phyloP scores from a whole-genome alignment of 2,113 vertebrate genomes.

The Dasypus novemcinctus region DNA sequence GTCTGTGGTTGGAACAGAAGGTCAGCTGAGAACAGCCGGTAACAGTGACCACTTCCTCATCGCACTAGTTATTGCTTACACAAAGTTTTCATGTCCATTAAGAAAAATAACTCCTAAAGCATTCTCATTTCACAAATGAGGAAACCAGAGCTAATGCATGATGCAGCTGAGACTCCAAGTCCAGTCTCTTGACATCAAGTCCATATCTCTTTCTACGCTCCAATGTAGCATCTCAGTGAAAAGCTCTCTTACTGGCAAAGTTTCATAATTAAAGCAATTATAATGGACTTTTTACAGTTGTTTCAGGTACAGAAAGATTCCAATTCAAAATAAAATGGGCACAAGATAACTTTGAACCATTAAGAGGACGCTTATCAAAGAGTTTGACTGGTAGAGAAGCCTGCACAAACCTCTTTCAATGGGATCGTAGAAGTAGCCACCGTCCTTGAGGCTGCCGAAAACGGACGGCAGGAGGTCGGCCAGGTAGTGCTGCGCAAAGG shows the following conservation, averaged over 20 bases:
- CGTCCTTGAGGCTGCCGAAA: constrained; percentile 86
- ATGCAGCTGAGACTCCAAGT: not conserved
- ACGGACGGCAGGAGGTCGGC: constrained; percentile 90
- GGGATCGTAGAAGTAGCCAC: constrained; percentile 94
- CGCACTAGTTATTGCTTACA: not conserved
- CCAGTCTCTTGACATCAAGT: not conserved
- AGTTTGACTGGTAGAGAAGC: not conserved
- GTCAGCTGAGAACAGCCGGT: not conserved
- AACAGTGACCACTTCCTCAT: not conserved
- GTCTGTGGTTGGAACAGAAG: not conserved
- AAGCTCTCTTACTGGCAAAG: not conserved
- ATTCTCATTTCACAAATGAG: not conserved
- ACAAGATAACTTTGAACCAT: not conserved
- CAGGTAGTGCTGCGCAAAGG: constrained; percentile 88
- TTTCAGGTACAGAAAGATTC: constrained; percentile 2
- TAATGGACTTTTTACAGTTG: not conserved
- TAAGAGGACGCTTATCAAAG: not conserved
- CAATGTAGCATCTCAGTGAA: not conserved
- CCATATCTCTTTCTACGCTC: not conserved
- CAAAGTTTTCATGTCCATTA: not conserved
- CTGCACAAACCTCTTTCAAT: constrained; percentile 88
- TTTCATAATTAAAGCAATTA: not conserved
- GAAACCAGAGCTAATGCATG: not conserved
- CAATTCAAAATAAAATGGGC: not conserved
- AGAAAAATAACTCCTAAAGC: not conserved